A percentile compares a stretch with the other conserved stretches of the same genome.
Evolutionary conservation across 2,888 invertebrate species (phyloP).

Genomic region (Apodemia hepburni): DNA sequence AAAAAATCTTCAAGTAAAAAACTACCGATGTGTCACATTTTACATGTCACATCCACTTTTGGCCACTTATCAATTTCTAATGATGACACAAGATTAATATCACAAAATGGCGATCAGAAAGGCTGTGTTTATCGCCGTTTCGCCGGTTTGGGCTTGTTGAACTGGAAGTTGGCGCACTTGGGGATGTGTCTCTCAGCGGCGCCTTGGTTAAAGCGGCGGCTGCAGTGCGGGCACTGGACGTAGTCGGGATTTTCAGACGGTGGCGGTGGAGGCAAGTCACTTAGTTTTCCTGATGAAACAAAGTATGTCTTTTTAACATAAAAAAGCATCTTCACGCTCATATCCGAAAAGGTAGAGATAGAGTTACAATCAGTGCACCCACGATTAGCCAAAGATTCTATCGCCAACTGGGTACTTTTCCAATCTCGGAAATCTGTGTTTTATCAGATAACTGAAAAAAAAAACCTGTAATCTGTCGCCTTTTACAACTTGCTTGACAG

Average conservation of each 20-base stretch:
- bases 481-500: no score
- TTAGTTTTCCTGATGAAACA: conserved; percentile 79
- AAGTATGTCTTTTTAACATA: no score
- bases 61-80: conserved; percentile 17
- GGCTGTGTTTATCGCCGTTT: conserved; percentile 52
- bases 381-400: no score
- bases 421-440: no score
- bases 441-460: background rate
- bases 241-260: conserved; percentile 95
- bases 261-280: conserved; percentile 94
- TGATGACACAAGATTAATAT: conserved; percentile 15
- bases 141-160: conserved; percentile 85
- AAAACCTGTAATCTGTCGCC: no score
- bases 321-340: no score
- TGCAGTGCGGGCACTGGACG: conserved; percentile 93
- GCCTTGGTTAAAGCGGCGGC: conserved; percentile 89
- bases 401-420: no score
- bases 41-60: conserved; percentile 20
- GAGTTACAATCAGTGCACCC: no score
- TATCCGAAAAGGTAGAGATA: no score
- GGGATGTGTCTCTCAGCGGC: conserved; percentile 96
- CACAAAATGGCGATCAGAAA: background rate
- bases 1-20: no score
- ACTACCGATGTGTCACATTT: conserved; percentile 1
- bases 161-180: conserved; percentile 90